Percentiles rank a stretch among this genome's conserved stretches.
These are phyloP conservation scores for Anorthoa munda DNA, from an alignment of 2,888 invertebrate species.

Conservation along the genomic window DNA sequence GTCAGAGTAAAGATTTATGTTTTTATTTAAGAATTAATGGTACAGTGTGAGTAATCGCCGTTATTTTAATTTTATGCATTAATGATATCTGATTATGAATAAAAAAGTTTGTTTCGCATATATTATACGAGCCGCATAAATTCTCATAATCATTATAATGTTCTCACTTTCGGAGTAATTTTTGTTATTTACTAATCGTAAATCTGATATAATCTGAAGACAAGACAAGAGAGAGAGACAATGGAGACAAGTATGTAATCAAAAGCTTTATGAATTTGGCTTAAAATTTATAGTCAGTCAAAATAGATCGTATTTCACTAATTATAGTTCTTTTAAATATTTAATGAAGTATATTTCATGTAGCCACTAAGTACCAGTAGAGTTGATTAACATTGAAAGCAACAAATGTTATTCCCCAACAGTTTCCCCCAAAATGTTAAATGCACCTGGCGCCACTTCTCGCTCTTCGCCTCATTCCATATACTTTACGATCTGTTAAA, in stretches of 20 bases:
- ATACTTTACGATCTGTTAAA: conserved; percentile 91
- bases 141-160: conserved; percentile 68
- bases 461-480: conserved; percentile 72
- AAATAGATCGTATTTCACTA: conserved; percentile 19
- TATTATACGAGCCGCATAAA: conserved; percentile 64
- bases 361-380: background rate
- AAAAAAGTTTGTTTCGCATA: conserved; percentile 68
- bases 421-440: conserved; percentile 66
- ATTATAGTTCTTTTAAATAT: conserved; percentile 17
- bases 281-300: conserved; percentile 27
- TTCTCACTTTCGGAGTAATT: conserved; percentile 68
- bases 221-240: conserved; percentile 39
- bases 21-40: conserved; percentile 90
- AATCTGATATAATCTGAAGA: conserved; percentile 54
- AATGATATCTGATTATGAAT: conserved; percentile 80
- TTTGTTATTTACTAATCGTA: conserved; percentile 65
- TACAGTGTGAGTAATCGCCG: conserved; percentile 86
- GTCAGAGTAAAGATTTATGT: conserved; percentile 88
- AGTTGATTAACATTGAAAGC: conserved; percentile 3
- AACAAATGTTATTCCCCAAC: conserved; percentile 23
- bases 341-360: background rate
- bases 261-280: conserved; percentile 22
- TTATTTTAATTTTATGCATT: conserved; percentile 88
- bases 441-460: conserved; percentile 85
- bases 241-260: conserved; percentile 36